Percentiles rank a stretch among this genome's conserved stretches.
These are phyloP conservation scores for Archaeoteleia sp. DNA, from an alignment of 2,888 invertebrate species.

Conservation along the genomic window DNA sequence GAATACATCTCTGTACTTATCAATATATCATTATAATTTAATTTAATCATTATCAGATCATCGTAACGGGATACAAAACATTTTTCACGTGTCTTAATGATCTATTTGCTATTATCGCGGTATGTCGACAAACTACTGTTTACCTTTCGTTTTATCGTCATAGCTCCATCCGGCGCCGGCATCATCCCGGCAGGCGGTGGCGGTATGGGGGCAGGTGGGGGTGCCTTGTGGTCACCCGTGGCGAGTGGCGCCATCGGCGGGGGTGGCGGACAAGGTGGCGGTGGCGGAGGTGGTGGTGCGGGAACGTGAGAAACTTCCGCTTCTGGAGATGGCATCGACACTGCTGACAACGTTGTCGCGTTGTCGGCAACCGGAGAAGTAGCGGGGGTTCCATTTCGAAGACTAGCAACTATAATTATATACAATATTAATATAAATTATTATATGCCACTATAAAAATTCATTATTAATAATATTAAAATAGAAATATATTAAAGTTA, in stretches of 20 bases:
- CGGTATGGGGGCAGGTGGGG: slow-evolving; percentile 79
- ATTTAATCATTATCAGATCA: too few species aligned
- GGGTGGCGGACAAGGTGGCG: slow-evolving; percentile 76
- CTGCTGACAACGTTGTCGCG: slow-evolving; percentile 59
- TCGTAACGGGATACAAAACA: too few species aligned
- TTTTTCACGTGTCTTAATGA: not conserved
- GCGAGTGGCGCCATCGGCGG: slow-evolving; percentile 77
- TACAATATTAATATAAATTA: not conserved
- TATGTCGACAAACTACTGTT: too few species aligned
- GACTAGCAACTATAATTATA: slow-evolving; percentile 55
- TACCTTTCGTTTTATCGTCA: slow-evolving; percentile 95
- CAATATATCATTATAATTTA: too few species aligned
- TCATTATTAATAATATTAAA: too few species aligned
- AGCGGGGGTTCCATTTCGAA: slow-evolving; percentile 65
- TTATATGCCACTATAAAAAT: too few species aligned
- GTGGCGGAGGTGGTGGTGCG: slow-evolving; percentile 76
- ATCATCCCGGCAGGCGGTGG: slow-evolving; percentile 89
- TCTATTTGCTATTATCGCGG: not conserved
- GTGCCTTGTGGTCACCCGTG: slow-evolving; percentile 71
- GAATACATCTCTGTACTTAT: too few species aligned
- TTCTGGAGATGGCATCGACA: slow-evolving; percentile 65
- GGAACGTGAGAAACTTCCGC: slow-evolving; percentile 18
- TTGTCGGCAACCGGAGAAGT: slow-evolving; percentile 64
- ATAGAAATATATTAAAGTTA: too few species aligned
- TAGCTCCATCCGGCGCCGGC: slow-evolving; percentile 86